These are phyloP conservation scores for Nannobrachium achirus DNA, from an alignment of 2,113 vertebrate genomes.

Conservation along the genomic window DNA sequence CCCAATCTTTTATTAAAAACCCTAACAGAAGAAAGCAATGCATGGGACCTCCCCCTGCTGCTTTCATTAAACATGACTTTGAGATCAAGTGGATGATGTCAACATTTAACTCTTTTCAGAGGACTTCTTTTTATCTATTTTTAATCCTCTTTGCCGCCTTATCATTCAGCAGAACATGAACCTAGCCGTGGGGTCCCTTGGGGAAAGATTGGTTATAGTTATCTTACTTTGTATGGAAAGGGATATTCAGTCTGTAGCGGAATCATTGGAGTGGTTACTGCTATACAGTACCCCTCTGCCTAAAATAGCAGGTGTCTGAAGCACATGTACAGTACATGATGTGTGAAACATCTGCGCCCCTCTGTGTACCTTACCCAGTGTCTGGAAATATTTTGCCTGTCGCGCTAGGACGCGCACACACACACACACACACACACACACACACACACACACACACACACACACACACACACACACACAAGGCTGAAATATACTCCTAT, in stretches of 20 bases:
- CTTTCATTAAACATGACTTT: background rate
- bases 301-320: slow-evolving; percentile 65
- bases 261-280: slow-evolving; percentile 32
- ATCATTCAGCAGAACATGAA: background rate
- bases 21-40: slow-evolving; percentile 3
- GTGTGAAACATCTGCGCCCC: slow-evolving; percentile 75
- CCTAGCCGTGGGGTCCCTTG: slow-evolving; percentile 28
- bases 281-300: slow-evolving; percentile 42
- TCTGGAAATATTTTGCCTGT: slow-evolving; percentile 48
- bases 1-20: background rate
- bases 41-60: background rate
- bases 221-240: slow-evolving; percentile 32
- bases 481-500: slow-evolving; percentile 28
- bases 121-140: background rate
- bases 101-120: background rate
- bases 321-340: slow-evolving; percentile 35
- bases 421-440: background rate
- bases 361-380: slow-evolving; percentile 48
- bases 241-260: slow-evolving; percentile 45
- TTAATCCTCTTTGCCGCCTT: background rate
- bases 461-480: slow-evolving; percentile 12
- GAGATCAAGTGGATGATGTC: background rate
- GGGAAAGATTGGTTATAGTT: slow-evolving; percentile 9
- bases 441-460: slow-evolving; percentile 14
- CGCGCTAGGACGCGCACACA: slow-evolving; percentile 11